Evolutionary conservation across 2,888 invertebrate genomes (phyloP).

Genomic region (Zygaena filipendulae): DNA sequence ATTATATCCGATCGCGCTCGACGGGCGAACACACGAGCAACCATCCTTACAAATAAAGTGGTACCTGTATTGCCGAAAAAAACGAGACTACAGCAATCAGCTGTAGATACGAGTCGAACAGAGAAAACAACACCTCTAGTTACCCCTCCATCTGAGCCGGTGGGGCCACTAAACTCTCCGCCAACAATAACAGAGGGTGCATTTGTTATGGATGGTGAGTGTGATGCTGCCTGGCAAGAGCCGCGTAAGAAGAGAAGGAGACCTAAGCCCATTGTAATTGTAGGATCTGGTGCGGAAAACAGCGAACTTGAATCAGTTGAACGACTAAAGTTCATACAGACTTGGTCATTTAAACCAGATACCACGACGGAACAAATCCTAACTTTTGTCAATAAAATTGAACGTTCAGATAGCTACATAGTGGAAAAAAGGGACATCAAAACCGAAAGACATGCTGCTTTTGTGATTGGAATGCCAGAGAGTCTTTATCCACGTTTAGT

Average conservation of each 20-base stretch:
- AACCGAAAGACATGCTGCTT: constrained; percentile 3
- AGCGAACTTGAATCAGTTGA: constrained; percentile 1
- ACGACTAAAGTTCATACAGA: constrained; percentile 1
- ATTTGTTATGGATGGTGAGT: no score
- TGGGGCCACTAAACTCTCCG: no score
- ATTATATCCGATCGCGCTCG: no score
- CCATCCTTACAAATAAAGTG: no score
- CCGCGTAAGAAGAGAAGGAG: not conserved
- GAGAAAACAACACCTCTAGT: not conserved
- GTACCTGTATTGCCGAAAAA: no score
- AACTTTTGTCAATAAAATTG: not conserved
- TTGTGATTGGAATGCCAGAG: constrained; percentile 2
- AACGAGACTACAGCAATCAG: no score
- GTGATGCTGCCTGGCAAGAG: no score
- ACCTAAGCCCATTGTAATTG: not conserved
- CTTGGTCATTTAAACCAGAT: constrained; percentile 3
- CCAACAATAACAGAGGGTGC: no score
- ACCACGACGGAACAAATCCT: constrained; percentile 1
- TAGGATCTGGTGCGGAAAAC: constrained; percentile 1
- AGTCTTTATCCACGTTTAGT: not conserved
- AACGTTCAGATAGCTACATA: not conserved
- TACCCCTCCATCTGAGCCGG: no score
- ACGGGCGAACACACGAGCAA: no score
- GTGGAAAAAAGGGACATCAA: constrained; percentile 1
- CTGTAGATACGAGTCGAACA: no score